Percentiles rank a stretch among this genome's conserved stretches.
phyloP scores from a whole-genome alignment of 2,797 vertebrate genomes.

The Cyclura pinguis region DNA sequence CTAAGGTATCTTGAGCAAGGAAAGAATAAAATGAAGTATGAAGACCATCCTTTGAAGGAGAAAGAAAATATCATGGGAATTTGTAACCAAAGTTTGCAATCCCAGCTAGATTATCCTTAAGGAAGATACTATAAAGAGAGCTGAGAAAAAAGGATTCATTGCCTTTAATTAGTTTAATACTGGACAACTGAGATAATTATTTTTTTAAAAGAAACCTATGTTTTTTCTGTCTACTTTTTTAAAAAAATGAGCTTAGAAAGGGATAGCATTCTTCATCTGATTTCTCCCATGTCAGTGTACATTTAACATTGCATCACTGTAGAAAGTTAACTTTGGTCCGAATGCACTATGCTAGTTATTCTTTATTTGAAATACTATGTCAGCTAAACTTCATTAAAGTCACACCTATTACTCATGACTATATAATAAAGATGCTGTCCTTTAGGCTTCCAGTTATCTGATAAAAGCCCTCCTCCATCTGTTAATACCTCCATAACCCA shows the following conservation, averaged over 20 bases:
- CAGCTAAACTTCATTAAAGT: not conserved
- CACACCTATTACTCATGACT: not conserved
- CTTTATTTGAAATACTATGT: not conserved
- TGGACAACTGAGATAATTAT: not conserved
- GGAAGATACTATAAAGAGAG: constrained; percentile 31
- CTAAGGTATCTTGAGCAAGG: constrained; percentile 35
- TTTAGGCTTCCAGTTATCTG: not conserved
- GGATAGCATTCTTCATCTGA: not conserved
- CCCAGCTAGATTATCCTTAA: not conserved
- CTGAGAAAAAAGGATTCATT: constrained; percentile 16
- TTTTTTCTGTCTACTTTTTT: not conserved
- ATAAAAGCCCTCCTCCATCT: too few species aligned
- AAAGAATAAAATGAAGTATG: constrained; percentile 21
- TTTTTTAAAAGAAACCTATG: not conserved
- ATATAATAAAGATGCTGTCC: not conserved
- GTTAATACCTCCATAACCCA: too few species aligned
- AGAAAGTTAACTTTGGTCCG: not conserved
- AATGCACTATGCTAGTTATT: not conserved
- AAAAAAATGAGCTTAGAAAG: constrained; percentile 6
- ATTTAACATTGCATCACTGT: constrained; percentile 2
- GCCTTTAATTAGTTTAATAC: constrained; percentile 32
- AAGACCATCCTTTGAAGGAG: constrained; percentile 41
- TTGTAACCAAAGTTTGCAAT: constrained; percentile 17
- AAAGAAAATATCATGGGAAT: not conserved
- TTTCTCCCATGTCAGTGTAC: not conserved